A percentile compares a stretch with the other conserved stretches of the same genome.
phyloP scores from a whole-genome alignment of 2,113 vertebrate genomes.

The Carlito syrichta region DNA sequence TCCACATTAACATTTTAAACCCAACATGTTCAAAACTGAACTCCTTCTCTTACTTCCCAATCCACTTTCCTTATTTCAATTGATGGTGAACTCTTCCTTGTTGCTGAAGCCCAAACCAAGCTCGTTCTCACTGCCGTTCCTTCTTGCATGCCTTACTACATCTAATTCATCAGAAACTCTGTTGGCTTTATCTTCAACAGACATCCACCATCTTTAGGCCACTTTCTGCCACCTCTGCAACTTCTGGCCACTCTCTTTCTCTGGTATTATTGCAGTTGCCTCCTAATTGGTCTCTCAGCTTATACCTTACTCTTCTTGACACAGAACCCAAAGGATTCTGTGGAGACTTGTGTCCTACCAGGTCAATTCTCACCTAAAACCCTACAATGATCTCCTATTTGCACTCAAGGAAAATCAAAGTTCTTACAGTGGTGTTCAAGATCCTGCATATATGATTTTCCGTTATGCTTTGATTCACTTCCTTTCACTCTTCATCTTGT shows the following conservation, averaged over 20 bases:
- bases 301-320: not conserved
- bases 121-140: not conserved
- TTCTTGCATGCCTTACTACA: not conserved
- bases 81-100: not conserved
- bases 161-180: not conserved
- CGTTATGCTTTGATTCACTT: fast-evolving
- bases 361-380: not conserved
- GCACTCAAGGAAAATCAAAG: not conserved
- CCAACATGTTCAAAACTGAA: not conserved
- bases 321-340: not conserved
- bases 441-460: not conserved
- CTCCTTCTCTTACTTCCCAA: not conserved
- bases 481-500: not conserved
- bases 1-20: not conserved
- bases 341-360: not conserved
- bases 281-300: not conserved
- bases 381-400: fast-evolving
- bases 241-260: too few relatives aligned
- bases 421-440: not conserved
- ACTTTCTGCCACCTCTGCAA: not conserved
- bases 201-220: not conserved
- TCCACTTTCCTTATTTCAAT: not conserved
- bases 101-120: not conserved
- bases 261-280: not conserved
- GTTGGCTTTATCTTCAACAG: not conserved